phyloP scores from a whole-genome alignment of 2,113 vertebrate species.

The Penelope pileata region DNA sequence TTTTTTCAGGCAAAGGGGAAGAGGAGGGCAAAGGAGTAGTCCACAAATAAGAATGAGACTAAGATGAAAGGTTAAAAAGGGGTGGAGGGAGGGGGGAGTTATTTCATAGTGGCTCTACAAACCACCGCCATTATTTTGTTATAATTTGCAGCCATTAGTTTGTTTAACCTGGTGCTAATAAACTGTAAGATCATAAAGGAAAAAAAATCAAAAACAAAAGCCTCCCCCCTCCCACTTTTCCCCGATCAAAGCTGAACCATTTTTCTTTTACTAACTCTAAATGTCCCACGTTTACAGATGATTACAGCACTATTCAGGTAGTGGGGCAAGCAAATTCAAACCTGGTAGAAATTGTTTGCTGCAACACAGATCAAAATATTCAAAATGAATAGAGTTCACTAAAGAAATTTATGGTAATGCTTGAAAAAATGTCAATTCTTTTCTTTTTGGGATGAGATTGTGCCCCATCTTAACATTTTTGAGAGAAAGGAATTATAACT shows the following conservation, averaged over 20 bases:
- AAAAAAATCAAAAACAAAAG: background rate
- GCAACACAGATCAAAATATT: background rate
- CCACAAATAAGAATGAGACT: constrained; percentile 36
- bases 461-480: background rate
- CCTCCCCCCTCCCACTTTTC: background rate
- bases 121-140: constrained; percentile 29
- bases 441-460: background rate
- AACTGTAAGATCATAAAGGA: constrained; percentile 17
- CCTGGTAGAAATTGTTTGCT: background rate
- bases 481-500: background rate
- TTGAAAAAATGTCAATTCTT: background rate
- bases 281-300: constrained; percentile 31
- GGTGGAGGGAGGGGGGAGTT: background rate
- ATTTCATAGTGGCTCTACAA: constrained; percentile 10
- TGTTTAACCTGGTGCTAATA: constrained; percentile 39
- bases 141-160: constrained; percentile 43
- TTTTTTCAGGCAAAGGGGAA: constrained; percentile 33
- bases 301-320: background rate
- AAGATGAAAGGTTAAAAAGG: constrained; percentile 37
- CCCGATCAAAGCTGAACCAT: constrained; percentile 38
- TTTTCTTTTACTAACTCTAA: constrained; percentile 51
- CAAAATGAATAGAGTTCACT: background rate
- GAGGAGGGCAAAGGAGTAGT: background rate
- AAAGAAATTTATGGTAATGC: background rate
- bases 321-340: background rate